Base-by-base conservation (phyloP, 2,113 vertebrate species). In the Solenodon paradoxus region DNA sequence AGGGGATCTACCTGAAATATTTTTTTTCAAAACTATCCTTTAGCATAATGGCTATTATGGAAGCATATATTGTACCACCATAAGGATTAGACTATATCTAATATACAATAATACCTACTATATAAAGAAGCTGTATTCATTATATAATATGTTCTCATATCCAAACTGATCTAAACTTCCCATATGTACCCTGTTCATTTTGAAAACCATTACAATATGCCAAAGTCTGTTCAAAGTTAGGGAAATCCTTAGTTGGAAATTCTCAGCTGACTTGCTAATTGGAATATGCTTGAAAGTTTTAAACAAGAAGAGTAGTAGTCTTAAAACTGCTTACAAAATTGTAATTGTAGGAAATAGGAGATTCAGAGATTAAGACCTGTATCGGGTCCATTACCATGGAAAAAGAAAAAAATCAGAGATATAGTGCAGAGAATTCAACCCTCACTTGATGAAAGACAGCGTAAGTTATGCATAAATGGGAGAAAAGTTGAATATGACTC, bases 11-110 rank as follows among this genome's bases (percentile, higher is more conserved):
- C 13, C 47, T 47, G 3, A 92, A 92, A 89, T 57, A 90, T 28
- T 45, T 95, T 55, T 81, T 92, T 95, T 95, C 45, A 42, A 64
- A 96, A 95, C 49, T 64, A 7, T 63, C 20, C 47, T 87, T 96
- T 75, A 71, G 64, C n/a, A 3, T 83, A 59, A 81, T 88, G 35
- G 26, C 28, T 92, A 15, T 89, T 75, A 77, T 30, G 64, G 38
- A 88, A 94, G 19, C 38, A 72, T 88, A 55, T 81, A 45, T 64
- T 89, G 51, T 71, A 57, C 61, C 86, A 57, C 35, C 38, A 55
- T 64, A 72, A 68, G 59, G 28, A 91, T 71, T 77, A 72, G n/a
- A 72, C 66, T 90, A 68, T 94, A 92, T 75, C 20, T 89, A 72
- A 38, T 86, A 79, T 80, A 69, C 47, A 22, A 88, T 45, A 71